phyloP scores from a whole-genome alignment of 2,797 vertebrate species.

The Crypturellus tataupa region DNA sequence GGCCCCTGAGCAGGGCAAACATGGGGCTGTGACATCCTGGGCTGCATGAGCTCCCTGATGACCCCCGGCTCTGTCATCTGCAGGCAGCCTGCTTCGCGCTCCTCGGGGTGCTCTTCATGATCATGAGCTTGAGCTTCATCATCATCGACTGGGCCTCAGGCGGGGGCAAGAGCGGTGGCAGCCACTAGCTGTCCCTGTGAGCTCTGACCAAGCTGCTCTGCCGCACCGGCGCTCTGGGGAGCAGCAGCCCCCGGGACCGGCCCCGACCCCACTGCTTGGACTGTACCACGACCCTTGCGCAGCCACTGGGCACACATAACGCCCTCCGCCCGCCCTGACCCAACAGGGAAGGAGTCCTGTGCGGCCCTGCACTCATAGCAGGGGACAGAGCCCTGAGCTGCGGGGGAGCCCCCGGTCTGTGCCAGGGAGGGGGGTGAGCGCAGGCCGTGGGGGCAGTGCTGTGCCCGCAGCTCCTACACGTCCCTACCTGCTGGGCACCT shows the following conservation, averaged over 20 bases:
- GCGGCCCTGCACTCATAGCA: not conserved
- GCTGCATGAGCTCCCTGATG: not conserved
- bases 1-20: not conserved
- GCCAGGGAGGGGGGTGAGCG: not conserved
- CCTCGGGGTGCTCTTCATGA: slow-evolving; percentile 94
- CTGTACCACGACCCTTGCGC: slow-evolving; percentile 60
- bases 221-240: not conserved
- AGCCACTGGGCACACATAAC: not conserved
- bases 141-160: slow-evolving; percentile 93
- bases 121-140: slow-evolving; percentile 98
- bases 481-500: slow-evolving; percentile 15
- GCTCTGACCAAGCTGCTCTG: slow-evolving; percentile 24
- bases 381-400: slow-evolving; percentile 21
- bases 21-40: not conserved
- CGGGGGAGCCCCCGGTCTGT: not conserved
- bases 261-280: slow-evolving; percentile 64
- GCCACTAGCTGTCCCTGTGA: slow-evolving; percentile 85
- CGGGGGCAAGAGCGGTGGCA: slow-evolving; percentile 81
- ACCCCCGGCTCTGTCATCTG: not conserved
- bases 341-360: not conserved
- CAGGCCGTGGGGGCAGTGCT: not conserved
- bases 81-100: slow-evolving; percentile 93
- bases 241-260: slow-evolving; percentile 12
- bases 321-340: not conserved
- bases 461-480: not conserved